These are phyloP conservation scores for Ennomos quercinarius DNA, from an alignment of 2,888 invertebrate genomes.

Conservation along the genomic window DNA sequence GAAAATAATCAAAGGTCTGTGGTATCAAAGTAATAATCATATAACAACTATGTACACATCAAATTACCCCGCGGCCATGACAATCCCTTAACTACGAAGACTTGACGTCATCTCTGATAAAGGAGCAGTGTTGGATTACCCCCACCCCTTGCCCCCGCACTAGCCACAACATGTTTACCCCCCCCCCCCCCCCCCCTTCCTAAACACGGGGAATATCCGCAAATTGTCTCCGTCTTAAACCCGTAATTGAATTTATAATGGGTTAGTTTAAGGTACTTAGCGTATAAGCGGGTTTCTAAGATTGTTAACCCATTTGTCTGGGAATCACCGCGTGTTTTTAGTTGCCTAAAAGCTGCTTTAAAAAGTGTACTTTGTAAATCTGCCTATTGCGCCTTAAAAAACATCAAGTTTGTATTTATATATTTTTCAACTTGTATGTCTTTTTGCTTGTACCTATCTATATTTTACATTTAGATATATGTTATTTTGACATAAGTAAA, in stretches of 20 bases:
- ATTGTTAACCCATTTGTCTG: too few species aligned
- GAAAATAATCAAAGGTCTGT: too few species aligned
- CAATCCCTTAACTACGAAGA: constrained; percentile 25
- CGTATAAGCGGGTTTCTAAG: constrained; percentile 52
- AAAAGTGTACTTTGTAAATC: too few species aligned
- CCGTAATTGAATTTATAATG: constrained; percentile 83
- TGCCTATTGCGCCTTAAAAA: too few species aligned
- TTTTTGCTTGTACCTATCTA: too few species aligned
- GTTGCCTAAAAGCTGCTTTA: too few species aligned
- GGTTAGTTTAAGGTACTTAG: constrained; percentile 79
- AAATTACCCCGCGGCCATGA: constrained; percentile 4
- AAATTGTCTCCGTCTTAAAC: constrained; percentile 76
- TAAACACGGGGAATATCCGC: constrained; percentile 47
- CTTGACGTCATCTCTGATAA: constrained; percentile 54
- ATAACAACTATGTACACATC: neutral
- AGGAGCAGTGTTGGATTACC: constrained; percentile 68
- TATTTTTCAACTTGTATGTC: too few species aligned
- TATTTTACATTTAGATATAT: too few species aligned
- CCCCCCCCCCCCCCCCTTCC: constrained; percentile 29
- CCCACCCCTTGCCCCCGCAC: constrained; percentile 46
- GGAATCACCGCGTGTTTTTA: too few species aligned
- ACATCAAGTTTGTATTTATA: too few species aligned
- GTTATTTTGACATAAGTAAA: too few species aligned
- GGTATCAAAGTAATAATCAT: too few species aligned
- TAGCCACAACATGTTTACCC: constrained; percentile 73